Evolutionary conservation across 2,113 vertebrate genomes (phyloP), one percentile per base, ranked within the genome.

Genomic region (Nycticebus coucang): DNA sequence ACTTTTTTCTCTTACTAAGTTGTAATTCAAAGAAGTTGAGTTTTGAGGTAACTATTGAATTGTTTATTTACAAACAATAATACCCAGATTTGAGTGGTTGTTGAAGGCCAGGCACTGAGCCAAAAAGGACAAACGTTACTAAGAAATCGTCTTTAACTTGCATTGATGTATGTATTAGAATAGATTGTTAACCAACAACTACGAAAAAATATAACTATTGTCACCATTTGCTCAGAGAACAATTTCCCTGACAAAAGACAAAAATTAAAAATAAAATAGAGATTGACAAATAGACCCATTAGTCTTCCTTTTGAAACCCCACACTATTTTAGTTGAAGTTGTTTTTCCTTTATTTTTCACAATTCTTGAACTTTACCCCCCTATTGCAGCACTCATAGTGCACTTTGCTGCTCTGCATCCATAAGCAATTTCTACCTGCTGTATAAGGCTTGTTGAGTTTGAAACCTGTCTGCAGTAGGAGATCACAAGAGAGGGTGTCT

Each of bases 41-140:
- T 95, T 69, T 82, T 57, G 4, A 89, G 12, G 19, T 83, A 41
- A 90, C 75, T 84, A 21, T 78, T 75, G 13, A 92, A n/a, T 96
- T n/a, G 45, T 35, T 69, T 81, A 35, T 37, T 84, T 24, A 94
- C 53, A 55, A 94, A 84, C 64, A 68, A 71, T 84, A 59, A 1
- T 60, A 50, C 12, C 12, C 14, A 86, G 21, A 35, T 10, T 85
- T 22, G 22, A 7, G 19, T 28, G 7, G 0, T 18, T 60, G 0
- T 41, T 69, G 9, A 2, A 14, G 37, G 21, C 55, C 28, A 71
- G 35, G 1, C 19, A 66, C 21, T 30, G 53, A 93, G 15, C 19
- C 22, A 82, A 81, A 81, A 69, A 55, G 24, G 10, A 41, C 13
- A 75, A 91, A 78, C 11, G 8, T 50, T 30, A 37, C 17, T 3